phyloP scores from a whole-genome alignment of 2,888 invertebrate species.

The Amiota communis region DNA sequence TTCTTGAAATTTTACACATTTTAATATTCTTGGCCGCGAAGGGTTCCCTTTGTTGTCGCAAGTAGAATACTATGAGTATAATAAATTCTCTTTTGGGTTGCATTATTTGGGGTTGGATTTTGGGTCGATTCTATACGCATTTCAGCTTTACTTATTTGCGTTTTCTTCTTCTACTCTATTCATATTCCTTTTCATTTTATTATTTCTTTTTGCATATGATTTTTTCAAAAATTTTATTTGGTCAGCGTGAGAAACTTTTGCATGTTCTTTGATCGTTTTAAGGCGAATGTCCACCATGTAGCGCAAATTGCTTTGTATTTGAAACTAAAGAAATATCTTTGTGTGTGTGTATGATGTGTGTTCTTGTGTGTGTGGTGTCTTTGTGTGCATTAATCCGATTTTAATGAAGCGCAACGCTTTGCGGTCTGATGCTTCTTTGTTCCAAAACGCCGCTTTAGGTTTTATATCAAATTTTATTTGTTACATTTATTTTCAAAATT shows the following conservation, averaged over 20 bases:
- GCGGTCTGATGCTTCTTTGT: constrained; percentile 61
- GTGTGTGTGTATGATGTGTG: constrained; percentile 12
- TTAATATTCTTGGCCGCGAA: constrained; percentile 39
- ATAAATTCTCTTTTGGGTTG: constrained; percentile 17
- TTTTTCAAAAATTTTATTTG: constrained; percentile 46
- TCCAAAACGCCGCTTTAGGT: constrained; percentile 36
- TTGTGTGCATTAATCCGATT: constrained; percentile 69
- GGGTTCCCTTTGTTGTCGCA: constrained; percentile 48
- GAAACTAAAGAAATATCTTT: not conserved
- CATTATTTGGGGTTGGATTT: constrained; percentile 51
- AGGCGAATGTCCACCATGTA: constrained; percentile 13
- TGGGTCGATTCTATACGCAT: constrained; percentile 55
- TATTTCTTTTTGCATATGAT: constrained; percentile 47
- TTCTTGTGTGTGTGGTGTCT: constrained; percentile 31
- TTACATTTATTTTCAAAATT: constrained; percentile 26
- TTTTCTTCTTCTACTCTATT: constrained; percentile 22
- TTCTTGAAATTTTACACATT: constrained; percentile 52
- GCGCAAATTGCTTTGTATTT: not conserved
- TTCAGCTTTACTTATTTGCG: constrained; percentile 48
- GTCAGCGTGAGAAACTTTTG: constrained; percentile 66
- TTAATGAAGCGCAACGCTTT: constrained; percentile 72
- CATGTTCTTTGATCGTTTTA: constrained; percentile 21
- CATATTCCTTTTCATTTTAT: too few relatives aligned
- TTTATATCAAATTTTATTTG: constrained; percentile 29
- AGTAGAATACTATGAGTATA: not conserved